Percentiles rank a stretch among this genome's conserved stretches.
Evolutionary conservation across 2,888 invertebrate genomes (phyloP).

Genomic region (Mallateleia sp.): DNA sequence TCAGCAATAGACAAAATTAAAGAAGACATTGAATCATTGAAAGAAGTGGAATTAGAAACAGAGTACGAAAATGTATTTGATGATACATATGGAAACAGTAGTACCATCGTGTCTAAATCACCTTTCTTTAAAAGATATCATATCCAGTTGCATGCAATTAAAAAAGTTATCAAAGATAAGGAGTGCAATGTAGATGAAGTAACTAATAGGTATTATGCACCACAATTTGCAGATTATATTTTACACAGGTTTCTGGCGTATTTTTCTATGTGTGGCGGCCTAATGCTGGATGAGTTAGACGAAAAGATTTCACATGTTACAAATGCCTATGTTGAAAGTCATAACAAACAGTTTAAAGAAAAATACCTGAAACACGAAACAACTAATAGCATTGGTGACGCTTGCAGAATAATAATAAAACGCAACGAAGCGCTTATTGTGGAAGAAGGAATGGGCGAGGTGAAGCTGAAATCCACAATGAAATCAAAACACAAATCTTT

Average conservation of each 20-base stretch:
- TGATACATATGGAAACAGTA: background rate
- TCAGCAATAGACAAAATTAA: conserved; percentile 6
- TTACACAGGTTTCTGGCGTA: conserved; percentile 67
- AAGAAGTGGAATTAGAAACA: conserved; percentile 19
- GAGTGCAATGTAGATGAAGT: background rate
- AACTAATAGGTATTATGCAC: conserved; percentile 14
- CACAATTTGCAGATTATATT: conserved; percentile 61
- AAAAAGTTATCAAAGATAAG: background rate
- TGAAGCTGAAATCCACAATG: background rate
- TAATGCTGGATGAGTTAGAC: conserved; percentile 61
- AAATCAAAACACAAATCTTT: background rate
- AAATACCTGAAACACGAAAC: background rate
- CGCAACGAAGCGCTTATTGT: conserved; percentile 61
- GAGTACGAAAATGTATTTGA: conserved; percentile 15
- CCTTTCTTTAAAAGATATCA: conserved; percentile 55
- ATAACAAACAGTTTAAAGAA: conserved; percentile 20
- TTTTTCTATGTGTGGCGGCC: conserved; percentile 53
- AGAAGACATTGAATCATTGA: conserved; percentile 31
- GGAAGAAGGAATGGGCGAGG: background rate
- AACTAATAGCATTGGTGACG: conserved; percentile 36
- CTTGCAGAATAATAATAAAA: conserved; percentile 47
- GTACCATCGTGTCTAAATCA: conserved; percentile 51
- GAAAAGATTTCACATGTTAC: conserved; percentile 62
- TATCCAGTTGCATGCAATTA: background rate
- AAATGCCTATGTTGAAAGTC: conserved; percentile 74